These are phyloP conservation scores for Rhamnusium bicolor DNA, from an alignment of 2,888 invertebrate species.

Conservation along the genomic window DNA sequence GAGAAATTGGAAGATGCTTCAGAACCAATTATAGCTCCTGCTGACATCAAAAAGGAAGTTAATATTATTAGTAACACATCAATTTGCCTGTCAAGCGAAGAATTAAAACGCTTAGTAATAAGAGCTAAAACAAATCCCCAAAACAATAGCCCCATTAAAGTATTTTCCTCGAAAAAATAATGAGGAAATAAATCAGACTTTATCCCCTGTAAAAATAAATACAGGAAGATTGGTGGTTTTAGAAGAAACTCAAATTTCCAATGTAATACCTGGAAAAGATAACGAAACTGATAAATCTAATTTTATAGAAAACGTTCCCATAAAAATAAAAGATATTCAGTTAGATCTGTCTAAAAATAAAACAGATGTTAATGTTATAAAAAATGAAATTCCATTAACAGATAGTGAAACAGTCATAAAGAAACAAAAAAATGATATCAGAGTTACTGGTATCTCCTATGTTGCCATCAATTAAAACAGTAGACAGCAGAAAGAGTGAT, in stretches of 20 bases:
- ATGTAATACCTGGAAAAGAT: background rate
- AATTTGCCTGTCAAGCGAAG: constrained; percentile 17
- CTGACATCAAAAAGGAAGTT: constrained; percentile 7
- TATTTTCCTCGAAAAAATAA: background rate
- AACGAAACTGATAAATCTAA: background rate
- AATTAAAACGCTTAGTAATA: constrained; percentile 17
- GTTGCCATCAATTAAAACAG: background rate
- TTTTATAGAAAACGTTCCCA: background rate
- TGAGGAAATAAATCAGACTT: background rate
- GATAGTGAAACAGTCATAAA: background rate
- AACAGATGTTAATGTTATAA: background rate
- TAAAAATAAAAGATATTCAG: background rate
- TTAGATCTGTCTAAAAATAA: background rate
- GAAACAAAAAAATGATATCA: background rate
- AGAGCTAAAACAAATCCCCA: background rate
- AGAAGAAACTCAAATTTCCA: background rate
- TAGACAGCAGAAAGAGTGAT: background rate
- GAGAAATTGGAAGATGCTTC: background rate
- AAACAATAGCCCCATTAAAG: background rate
- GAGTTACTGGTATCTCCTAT: background rate
- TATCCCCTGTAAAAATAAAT: background rate
- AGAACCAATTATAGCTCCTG: background rate
- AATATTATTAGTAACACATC: constrained; percentile 33
- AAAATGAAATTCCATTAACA: background rate
- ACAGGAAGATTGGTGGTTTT: background rate